These are phyloP conservation scores for Pionites leucogaster DNA, from an alignment of 2,113 vertebrate species.

Conservation along the genomic window DNA sequence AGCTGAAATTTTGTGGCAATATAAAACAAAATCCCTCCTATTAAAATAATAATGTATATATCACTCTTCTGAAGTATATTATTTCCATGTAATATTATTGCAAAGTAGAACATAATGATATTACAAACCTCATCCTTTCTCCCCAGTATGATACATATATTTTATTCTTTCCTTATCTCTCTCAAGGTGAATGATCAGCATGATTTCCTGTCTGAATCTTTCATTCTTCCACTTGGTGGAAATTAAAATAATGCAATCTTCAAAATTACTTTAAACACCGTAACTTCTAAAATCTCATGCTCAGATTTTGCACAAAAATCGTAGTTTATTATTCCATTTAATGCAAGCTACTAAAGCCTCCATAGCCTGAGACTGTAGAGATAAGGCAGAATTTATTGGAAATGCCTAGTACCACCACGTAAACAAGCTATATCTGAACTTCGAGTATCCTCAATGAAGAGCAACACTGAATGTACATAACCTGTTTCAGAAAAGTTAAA, in stretches of 20 bases:
- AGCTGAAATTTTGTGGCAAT: neutral
- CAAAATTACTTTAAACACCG: neutral
- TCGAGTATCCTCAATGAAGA: neutral
- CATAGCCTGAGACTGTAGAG: neutral
- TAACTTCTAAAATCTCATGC: neutral
- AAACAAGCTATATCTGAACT: slow-evolving; percentile 18
- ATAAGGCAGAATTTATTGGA: neutral
- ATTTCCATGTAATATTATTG: neutral
- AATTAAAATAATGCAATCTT: neutral
- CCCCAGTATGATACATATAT: neutral
- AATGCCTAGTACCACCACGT: neutral
- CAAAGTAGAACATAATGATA: neutral
- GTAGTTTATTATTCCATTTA: neutral
- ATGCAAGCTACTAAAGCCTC: neutral
- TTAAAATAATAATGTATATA: neutral
- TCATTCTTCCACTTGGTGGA: neutral
- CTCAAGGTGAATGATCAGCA: neutral
- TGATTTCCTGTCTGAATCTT: neutral
- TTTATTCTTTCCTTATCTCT: neutral
- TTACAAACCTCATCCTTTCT: neutral
- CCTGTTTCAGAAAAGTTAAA: neutral
- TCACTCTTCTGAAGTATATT: neutral
- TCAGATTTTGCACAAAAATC: neutral
- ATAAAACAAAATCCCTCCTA: neutral
- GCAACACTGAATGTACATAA: neutral